These are phyloP conservation scores for Trissolcus brochymenae DNA, from an alignment of 2,888 invertebrate species.

Conservation along the genomic window DNA sequence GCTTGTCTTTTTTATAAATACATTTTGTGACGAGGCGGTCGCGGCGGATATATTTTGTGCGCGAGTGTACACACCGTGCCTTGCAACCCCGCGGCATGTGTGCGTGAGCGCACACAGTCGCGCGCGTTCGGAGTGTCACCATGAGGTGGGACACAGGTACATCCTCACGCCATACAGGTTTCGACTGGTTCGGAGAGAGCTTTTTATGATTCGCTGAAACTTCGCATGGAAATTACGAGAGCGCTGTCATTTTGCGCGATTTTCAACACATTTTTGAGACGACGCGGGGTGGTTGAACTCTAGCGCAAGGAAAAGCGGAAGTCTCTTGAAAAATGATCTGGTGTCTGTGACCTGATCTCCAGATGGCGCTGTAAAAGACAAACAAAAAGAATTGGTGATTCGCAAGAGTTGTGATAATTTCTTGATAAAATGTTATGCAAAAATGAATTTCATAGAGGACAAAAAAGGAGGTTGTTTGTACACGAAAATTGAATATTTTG, in stretches of 20 bases:
- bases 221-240: conserved; percentile 24
- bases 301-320: conserved; percentile 9
- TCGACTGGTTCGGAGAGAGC: conserved; percentile 27
- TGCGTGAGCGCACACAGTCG: conserved; percentile 10
- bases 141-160: conserved; percentile 20
- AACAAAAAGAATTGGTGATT: neutral
- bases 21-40: conserved; percentile 32
- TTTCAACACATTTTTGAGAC: neutral
- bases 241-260: neutral
- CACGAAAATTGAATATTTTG: neutral
- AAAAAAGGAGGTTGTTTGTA: too few species aligned
- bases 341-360: conserved; percentile 38
- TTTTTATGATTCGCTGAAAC: conserved; percentile 31
- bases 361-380: conserved; percentile 16
- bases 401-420: too few species aligned
- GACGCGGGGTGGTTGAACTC: conserved; percentile 1
- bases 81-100: conserved; percentile 9
- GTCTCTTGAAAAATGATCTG: conserved; percentile 15
- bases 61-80: conserved; percentile 30
- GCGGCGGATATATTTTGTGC: conserved; percentile 27
- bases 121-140: conserved; percentile 18
- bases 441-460: too few species aligned
- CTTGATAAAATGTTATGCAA: too few species aligned
- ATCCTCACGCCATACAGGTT: conserved; percentile 31
- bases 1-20: conserved; percentile 31